Base-by-base conservation (phyloP, 2,888 invertebrate genomes). In the Temnothorax rugatulus region DNA sequence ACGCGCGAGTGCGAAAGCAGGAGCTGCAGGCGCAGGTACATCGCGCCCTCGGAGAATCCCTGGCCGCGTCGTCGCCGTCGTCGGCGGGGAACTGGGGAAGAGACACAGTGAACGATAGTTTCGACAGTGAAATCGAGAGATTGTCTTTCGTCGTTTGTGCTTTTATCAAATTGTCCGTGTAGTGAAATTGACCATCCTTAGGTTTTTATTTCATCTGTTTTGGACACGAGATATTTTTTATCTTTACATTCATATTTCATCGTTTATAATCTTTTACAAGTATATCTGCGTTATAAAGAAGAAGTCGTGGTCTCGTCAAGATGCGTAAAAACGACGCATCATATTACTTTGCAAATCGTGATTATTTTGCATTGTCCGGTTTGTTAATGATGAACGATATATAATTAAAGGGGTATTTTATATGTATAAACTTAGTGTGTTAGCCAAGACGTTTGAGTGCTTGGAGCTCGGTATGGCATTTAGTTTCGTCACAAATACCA, bases 1-100 rank as follows among this genome's bases (percentile, higher is more conserved):
- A 90, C 84, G 90, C 89, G 91, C 90, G 91, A 90, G 91, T 91
- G 90, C 88, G 89, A 68, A 68, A 88, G 87, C 88, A 88, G 41
- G 86, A 88, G 88, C 29, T 29, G 29, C 29, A 29, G 29, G 86
- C 88, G 88, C 86, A 82, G 89, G 86, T 89, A 87, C 90, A 92
- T 21, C 38, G 47, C 18, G 13, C 21, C 25, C 13, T 50, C 8
- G 50, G 9, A 64, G 15, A 18, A 44, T 15, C 8, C n/a, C 15
- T 13, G 3, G 3, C 18, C 25, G 18, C 25, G 21, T 29, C 29
- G 29, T 29, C 29, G 29, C 29, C 11, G 25, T 38, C 25, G 2
- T 11, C 25, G 25, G 21, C n/a, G 34, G 7, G n/a, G 0, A 64
- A n/a, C n/a, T n/a, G n/a, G n/a, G n/a, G n/a, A n/a, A n/a, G n/a